Conservation (phyloP, 2,888 invertebrate genomes). For the Iselma pallidipennis region DNA sequence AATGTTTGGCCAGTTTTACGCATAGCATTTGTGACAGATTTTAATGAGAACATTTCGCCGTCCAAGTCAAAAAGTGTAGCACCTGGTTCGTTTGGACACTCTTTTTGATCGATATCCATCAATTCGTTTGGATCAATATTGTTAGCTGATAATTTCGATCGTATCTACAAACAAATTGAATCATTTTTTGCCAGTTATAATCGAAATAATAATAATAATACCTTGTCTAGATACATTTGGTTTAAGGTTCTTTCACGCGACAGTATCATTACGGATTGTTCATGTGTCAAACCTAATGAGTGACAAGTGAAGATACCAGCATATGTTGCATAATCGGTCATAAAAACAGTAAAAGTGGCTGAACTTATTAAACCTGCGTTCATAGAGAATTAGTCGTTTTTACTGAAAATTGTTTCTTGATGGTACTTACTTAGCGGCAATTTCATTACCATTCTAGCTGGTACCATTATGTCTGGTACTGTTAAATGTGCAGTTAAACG, state of each 20-base stretch:
- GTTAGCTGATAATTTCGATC: no score
- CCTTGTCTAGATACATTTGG: slow-evolving; percentile 60
- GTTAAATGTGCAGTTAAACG: slow-evolving; percentile 74
- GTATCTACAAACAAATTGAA: slow-evolving; percentile 57
- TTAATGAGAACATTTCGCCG: no score
- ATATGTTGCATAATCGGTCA: slow-evolving; percentile 74
- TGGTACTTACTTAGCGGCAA: slow-evolving; percentile 77
- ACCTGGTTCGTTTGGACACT: no score
- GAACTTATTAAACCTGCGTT: slow-evolving; percentile 71
- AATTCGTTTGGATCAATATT: no score
- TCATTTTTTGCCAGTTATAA: no score
- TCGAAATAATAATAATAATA: slow-evolving; percentile 4
- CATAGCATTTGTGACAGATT: slow-evolving; percentile 70
- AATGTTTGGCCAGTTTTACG: slow-evolving; percentile 73
- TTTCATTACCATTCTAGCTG: slow-evolving; percentile 73
- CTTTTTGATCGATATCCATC: no score
- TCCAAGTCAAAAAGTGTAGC: no score
- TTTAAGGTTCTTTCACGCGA: slow-evolving; percentile 74
- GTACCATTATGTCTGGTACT: slow-evolving; percentile 66
- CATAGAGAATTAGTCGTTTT: no score
- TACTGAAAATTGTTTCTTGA: background rate
- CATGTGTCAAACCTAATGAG: slow-evolving; percentile 72
- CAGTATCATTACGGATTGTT: slow-evolving; percentile 79
- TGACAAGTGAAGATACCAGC: slow-evolving; percentile 82
- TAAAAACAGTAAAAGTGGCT: slow-evolving; percentile 73